Conservation (phyloP, 1,140 invertebrate genomes). For the Cyclina sinensis region DNA sequence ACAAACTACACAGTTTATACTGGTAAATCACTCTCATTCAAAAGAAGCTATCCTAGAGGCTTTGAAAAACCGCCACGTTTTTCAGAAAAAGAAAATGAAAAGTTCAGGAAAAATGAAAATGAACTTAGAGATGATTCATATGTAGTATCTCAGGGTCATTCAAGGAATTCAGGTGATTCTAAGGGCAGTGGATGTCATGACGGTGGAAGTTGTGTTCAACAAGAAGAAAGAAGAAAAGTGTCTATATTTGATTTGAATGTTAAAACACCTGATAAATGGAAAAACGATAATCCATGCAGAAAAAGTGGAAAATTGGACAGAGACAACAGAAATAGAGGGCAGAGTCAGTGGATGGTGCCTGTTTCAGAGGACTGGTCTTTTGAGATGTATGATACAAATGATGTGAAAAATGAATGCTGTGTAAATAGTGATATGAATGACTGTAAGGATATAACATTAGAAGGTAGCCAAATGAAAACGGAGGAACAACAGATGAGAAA, state of each 20-base stretch:
- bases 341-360: not conserved
- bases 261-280: not conserved
- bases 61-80: not conserved
- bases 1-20: too few relatives aligned
- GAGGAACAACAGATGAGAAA: not conserved
- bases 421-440: not conserved
- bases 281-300: not conserved
- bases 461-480: not conserved
- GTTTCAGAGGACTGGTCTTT: constrained; percentile 9
- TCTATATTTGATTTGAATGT: not conserved
- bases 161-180: not conserved
- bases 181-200: not conserved
- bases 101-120: not conserved
- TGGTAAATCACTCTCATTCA: too few relatives aligned
- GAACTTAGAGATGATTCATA: too few relatives aligned
- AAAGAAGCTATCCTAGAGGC: too few relatives aligned
- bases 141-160: not conserved
- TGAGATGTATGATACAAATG: not conserved
- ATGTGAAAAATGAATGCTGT: not conserved
- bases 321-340: not conserved
- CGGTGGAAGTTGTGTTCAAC: not conserved
- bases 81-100: not conserved
- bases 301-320: not conserved
- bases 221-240: not conserved
- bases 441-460: not conserved